phyloP scores from a whole-genome alignment of 2,113 vertebrate genomes.

The Shinisaurus crocodilurus region DNA sequence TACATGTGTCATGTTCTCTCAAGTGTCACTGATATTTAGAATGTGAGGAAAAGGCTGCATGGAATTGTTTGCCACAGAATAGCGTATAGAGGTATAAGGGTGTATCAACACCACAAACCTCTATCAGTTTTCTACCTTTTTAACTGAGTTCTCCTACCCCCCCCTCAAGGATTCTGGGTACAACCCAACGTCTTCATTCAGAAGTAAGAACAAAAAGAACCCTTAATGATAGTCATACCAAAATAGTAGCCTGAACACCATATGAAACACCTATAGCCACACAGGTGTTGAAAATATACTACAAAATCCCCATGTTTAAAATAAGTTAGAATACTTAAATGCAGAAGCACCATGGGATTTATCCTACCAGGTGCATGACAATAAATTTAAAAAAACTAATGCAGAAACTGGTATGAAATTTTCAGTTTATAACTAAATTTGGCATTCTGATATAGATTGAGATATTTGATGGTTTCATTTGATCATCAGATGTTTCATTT shows the following conservation, averaged over 20 bases:
- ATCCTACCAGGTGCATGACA: accelerated
- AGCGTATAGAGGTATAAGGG: not conserved
- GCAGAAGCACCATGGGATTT: not conserved
- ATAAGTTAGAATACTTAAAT: not conserved
- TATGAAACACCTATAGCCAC: not conserved
- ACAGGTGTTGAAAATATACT: not conserved
- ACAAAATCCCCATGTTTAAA: not conserved
- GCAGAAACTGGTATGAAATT: not conserved
- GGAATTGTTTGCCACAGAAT: no score
- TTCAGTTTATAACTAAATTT: not conserved
- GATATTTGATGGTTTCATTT: not conserved
- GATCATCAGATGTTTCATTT: not conserved
- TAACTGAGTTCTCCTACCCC: no score
- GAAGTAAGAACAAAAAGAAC: no score
- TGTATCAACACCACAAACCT: not conserved
- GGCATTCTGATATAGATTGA: not conserved
- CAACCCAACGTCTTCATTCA: no score
- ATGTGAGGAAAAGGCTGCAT: not conserved
- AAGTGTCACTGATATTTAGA: not conserved
- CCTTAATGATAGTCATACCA: not conserved
- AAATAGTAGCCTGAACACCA: not conserved
- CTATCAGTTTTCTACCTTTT: not conserved
- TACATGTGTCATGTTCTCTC: not conserved
- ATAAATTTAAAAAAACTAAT: not conserved
- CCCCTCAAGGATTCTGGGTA: not conserved